Percentiles rank a stretch among this genome's conserved stretches.
phyloP scores from a whole-genome alignment of 64 coral and sea anemone species.

The Anthopleura sola region DNA sequence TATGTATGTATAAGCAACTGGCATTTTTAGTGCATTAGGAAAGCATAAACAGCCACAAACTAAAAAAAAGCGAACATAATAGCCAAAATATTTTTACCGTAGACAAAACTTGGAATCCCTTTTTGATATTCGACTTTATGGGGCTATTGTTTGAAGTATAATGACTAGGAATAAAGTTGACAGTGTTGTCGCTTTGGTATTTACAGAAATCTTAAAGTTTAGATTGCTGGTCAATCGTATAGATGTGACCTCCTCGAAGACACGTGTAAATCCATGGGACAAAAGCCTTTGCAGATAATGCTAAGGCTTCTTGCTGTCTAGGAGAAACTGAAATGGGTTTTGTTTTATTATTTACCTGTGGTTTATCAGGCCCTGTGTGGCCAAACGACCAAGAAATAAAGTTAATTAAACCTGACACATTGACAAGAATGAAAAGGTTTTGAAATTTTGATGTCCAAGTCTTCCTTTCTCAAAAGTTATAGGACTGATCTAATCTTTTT shows the following conservation, averaged over 20 bases:
- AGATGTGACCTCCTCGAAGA: constrained; percentile 15
- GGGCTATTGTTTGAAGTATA: not conserved
- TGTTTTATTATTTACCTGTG: constrained; percentile 8
- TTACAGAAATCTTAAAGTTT: constrained; percentile 21
- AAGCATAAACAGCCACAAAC: not conserved
- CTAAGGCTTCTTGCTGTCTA: not conserved
- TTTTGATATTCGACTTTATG: not conserved
- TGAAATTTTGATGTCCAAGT: not conserved
- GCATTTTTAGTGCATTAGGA: not conserved
- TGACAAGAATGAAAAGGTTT: constrained; percentile 5
- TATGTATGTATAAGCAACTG: not conserved
- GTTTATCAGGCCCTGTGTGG: constrained; percentile 16
- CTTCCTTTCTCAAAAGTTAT: constrained; percentile 5
- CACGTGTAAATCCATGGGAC: constrained; percentile 11
- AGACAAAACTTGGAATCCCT: not conserved
- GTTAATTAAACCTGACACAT: constrained; percentile 16
- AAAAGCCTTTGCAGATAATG: constrained; percentile 4
- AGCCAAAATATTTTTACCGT: not conserved
- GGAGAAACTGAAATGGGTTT: not conserved
- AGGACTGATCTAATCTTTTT: not conserved
- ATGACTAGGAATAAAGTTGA: not conserved
- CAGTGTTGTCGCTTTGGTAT: not conserved
- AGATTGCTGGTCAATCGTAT: constrained; percentile 7
- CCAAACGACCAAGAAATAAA: not conserved
- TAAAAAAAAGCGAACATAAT: not conserved